These are phyloP conservation scores for Lates calcarifer DNA, from an alignment of 2,113 vertebrate genomes.

Conservation along the genomic window DNA sequence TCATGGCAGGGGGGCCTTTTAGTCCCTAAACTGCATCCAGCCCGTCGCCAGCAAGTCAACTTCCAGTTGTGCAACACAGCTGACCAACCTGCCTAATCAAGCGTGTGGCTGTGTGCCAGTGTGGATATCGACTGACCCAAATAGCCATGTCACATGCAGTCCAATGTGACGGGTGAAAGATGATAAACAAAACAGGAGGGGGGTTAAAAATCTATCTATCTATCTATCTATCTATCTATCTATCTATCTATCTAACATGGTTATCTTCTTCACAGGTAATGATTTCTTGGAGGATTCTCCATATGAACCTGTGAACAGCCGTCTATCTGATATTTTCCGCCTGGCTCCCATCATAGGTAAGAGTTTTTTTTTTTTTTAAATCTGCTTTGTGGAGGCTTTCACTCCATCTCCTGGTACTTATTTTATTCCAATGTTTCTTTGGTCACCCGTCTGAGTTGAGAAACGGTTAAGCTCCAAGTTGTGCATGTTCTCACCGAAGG, in stretches of 20 bases:
- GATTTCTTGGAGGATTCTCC: constrained; percentile 95
- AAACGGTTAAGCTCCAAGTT: constrained; percentile 16
- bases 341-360: constrained; percentile 95
- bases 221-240: background rate
- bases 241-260: no score
- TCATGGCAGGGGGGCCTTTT: constrained; percentile 25
- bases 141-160: constrained; percentile 68
- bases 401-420: background rate
- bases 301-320: constrained; percentile 93
- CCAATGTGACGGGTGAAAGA: constrained; percentile 18
- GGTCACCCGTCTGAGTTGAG: constrained; percentile 23
- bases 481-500: constrained; percentile 51
- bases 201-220: background rate
- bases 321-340: constrained; percentile 94
- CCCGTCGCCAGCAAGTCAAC: constrained; percentile 30
- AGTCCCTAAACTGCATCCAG: constrained; percentile 47
- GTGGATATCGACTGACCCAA: constrained; percentile 79
- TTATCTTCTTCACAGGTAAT: constrained; percentile 86
- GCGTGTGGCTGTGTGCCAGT: constrained; percentile 68
- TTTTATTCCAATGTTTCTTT: background rate
- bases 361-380: no score
- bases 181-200: constrained; percentile 55
- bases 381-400: background rate
- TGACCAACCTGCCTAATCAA: constrained; percentile 81
- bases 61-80: constrained; percentile 68